Percentiles rank a stretch among this genome's conserved stretches.
phyloP scores from a whole-genome alignment of 2,888 invertebrate species.

The Tetragnatha montana region DNA sequence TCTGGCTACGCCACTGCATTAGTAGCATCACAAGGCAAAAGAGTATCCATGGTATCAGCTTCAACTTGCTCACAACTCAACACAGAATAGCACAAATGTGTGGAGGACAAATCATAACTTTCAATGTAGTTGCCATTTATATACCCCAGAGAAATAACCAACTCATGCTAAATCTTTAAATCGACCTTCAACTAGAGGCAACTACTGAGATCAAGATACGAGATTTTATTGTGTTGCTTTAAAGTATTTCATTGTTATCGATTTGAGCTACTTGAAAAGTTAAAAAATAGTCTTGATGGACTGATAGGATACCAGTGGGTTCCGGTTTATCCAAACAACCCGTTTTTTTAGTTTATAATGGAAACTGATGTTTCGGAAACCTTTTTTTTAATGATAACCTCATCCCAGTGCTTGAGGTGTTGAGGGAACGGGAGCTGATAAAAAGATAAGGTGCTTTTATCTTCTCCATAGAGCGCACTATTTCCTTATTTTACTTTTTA shows the following conservation, averaged over 20 bases:
- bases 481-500: no score
- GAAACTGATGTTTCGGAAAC: neutral
- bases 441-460: neutral
- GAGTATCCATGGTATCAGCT: slow-evolving; percentile 2
- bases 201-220: neutral
- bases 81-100: no score
- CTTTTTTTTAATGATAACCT: neutral
- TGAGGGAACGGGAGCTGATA: neutral
- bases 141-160: neutral
- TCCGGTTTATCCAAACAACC: neutral
- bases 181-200: neutral
- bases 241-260: neutral
- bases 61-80: neutral
- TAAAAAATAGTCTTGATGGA: neutral
- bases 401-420: neutral
- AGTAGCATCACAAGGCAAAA: slow-evolving; percentile 49
- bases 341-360: neutral
- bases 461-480: no score
- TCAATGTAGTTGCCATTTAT: neutral
- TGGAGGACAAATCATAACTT: no score
- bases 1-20: no score
- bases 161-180: neutral
- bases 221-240: neutral
- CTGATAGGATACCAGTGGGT: neutral
- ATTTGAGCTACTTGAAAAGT: neutral